These are phyloP conservation scores for Frankliniella intonsa DNA, from an alignment of 2,888 invertebrate species.

Conservation along the genomic window DNA sequence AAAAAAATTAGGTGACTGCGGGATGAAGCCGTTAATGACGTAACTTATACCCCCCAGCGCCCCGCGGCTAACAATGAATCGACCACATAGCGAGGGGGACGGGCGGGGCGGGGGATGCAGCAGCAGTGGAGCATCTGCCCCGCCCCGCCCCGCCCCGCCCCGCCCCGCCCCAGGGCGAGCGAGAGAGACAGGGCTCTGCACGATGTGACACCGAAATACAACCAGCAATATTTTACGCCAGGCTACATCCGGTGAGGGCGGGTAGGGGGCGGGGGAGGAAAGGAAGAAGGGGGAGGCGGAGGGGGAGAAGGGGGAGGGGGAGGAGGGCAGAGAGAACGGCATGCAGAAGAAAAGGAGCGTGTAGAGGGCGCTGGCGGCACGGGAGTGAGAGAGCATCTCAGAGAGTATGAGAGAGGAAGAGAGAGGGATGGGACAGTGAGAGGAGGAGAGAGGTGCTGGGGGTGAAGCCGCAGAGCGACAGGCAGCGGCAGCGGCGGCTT, in stretches of 20 bases:
- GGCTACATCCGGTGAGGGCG: slow-evolving; percentile 21
- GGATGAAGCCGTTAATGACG: too few species aligned
- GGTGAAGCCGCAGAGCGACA: too few species aligned
- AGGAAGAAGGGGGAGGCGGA: background rate
- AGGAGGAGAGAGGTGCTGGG: too few species aligned
- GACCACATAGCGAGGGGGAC: background rate
- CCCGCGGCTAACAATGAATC: too few species aligned
- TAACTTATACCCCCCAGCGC: too few species aligned
- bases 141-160: background rate
- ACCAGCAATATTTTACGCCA: slow-evolving; percentile 24
- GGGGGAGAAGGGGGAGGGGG: background rate
- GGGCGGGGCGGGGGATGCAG: background rate
- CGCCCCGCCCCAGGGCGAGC: background rate
- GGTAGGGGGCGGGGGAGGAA: background rate
- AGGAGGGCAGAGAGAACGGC: background rate
- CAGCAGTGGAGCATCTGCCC: background rate
- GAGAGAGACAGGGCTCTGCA: background rate
- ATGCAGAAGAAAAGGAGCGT: background rate
- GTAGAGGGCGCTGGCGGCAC: too few species aligned
- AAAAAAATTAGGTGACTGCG: too few species aligned
- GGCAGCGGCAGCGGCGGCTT: too few species aligned
- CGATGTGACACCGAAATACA: slow-evolving; percentile 19
- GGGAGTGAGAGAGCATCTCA: too few species aligned
- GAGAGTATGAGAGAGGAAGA: too few species aligned
- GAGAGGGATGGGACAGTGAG: too few species aligned